phyloP scores from a whole-genome alignment of 1,140 invertebrate species.

The Batillaria attramentaria region DNA sequence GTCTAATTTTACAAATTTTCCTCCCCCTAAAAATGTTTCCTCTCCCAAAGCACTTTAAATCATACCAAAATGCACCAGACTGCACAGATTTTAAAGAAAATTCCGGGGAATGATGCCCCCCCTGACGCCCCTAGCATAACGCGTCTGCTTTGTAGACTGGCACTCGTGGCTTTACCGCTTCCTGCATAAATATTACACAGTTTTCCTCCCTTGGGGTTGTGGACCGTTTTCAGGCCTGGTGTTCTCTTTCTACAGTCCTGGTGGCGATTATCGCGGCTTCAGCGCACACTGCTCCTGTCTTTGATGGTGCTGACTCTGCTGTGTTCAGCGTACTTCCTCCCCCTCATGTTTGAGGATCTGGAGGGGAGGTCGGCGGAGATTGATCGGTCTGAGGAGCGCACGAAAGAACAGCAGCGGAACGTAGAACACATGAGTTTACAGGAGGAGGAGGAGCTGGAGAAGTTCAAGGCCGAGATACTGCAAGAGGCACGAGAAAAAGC shows the following conservation, averaged over 20 bases:
- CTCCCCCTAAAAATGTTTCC: no score
- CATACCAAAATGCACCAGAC: no score
- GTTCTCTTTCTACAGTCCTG: slow-evolving; percentile 78
- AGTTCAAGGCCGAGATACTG: slow-evolving; percentile 27
- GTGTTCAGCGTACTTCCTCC: slow-evolving; percentile 76
- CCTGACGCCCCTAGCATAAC: neutral
- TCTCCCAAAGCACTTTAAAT: no score
- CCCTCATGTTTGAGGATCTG: slow-evolving; percentile 52
- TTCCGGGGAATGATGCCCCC: no score
- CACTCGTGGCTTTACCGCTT: no score
- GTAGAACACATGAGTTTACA: slow-evolving; percentile 29
- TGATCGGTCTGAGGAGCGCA: neutral
- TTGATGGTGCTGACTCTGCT: slow-evolving; percentile 74
- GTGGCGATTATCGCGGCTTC: slow-evolving; percentile 88
- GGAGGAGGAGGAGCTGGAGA: slow-evolving; percentile 42
- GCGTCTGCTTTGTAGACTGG: no score
- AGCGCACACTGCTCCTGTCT: slow-evolving; percentile 82
- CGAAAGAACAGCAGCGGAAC: slow-evolving; percentile 19
- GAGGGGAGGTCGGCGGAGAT: slow-evolving; percentile 36
- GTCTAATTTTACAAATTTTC: no score
- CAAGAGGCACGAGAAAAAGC: slow-evolving; percentile 41
- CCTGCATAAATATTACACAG: no score
- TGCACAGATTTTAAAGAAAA: no score
- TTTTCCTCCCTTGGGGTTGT: no score
- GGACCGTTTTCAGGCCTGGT: neutral